A percentile compares a stretch with the other conserved stretches of the same genome.
Evolutionary conservation across 2,113 vertebrate species (phyloP).

Genomic region (Aix galericulata): DNA sequence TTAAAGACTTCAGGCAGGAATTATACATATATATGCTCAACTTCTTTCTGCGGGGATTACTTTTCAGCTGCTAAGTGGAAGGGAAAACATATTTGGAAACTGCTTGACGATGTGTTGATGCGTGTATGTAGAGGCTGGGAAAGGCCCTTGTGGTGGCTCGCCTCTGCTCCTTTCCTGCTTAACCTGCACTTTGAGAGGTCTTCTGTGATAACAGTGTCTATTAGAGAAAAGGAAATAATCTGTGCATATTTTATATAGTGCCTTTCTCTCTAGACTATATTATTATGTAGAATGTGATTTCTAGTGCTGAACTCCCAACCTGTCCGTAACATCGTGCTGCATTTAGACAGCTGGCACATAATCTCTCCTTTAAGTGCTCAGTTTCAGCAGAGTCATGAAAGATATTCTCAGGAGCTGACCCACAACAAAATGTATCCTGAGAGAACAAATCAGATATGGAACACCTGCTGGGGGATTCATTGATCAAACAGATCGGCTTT

Average conservation of each 20-base stretch:
- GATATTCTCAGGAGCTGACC: background rate
- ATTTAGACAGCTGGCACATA: background rate
- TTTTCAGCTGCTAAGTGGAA: background rate
- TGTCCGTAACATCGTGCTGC: background rate
- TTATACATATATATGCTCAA: background rate
- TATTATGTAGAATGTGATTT: background rate
- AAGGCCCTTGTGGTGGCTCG: background rate
- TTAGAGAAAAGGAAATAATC: background rate
- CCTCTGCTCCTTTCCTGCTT: background rate
- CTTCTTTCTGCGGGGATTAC: background rate
- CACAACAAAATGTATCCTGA: background rate
- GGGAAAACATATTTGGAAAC: background rate
- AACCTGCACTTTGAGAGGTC: background rate
- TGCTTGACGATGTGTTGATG: fast-evolving
- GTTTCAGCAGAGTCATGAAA: background rate
- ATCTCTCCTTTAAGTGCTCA: background rate
- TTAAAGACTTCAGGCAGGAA: background rate
- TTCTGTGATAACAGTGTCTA: background rate
- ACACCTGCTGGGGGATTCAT: background rate
- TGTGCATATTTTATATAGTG: background rate
- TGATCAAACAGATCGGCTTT: background rate
- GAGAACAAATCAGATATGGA: background rate
- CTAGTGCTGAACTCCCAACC: background rate
- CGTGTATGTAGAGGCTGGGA: fast-evolving
- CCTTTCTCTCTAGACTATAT: background rate